phyloP scores from a whole-genome alignment of 2,113 vertebrate genomes.

The rat (Rattus norvegicus) region DNA sequence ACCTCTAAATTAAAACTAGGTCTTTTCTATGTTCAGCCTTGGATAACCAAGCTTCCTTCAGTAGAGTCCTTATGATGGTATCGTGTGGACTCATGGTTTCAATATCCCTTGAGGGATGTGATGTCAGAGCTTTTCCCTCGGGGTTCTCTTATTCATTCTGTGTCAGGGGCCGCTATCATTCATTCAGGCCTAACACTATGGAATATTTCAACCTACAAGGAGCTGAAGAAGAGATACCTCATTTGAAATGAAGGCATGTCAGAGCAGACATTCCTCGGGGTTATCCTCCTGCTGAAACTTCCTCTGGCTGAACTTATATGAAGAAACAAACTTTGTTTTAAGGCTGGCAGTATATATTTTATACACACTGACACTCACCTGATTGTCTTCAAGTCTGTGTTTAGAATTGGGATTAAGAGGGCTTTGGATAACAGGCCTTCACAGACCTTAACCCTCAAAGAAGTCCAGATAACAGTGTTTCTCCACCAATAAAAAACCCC shows the following conservation, averaged over 20 bases:
- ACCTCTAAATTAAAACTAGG: background rate
- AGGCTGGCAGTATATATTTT: background rate
- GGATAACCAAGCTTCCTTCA: background rate
- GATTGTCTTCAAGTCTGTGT: background rate
- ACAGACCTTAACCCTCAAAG: background rate
- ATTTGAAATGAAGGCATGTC: background rate
- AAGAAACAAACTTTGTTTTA: background rate
- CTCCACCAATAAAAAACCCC: background rate
- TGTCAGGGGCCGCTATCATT: background rate
- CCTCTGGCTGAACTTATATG: background rate
- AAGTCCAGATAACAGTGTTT: background rate
- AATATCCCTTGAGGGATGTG: background rate
- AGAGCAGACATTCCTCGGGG: background rate
- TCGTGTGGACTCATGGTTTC: background rate
- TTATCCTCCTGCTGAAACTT: background rate
- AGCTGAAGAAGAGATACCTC: background rate
- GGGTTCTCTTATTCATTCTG: background rate
- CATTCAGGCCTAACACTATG: background rate
- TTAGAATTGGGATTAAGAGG: background rate
- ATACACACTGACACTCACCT: background rate
- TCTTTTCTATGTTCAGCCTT: background rate
- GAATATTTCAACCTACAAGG: background rate
- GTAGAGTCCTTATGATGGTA: background rate
- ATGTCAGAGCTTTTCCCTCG: background rate
- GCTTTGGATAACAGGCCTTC: background rate